A percentile compares a stretch with the other conserved stretches of the same genome.
Evolutionary conservation across 2,888 invertebrate species (phyloP).

Genomic region (Coleophora deauratella): DNA sequence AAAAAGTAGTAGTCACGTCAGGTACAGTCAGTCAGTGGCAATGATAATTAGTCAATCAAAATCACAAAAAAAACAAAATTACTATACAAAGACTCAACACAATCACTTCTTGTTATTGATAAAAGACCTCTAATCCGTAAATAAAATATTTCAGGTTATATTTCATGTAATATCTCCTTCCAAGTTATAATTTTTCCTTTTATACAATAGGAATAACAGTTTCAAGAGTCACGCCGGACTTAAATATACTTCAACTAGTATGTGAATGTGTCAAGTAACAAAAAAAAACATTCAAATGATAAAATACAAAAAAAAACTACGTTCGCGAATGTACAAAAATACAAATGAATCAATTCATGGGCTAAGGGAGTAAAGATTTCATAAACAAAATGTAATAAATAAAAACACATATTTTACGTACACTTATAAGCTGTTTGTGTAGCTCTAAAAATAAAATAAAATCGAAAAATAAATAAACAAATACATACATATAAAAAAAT

Average conservation of each 20-base stretch:
- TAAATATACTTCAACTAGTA: no score
- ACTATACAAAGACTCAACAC: slow-evolving; percentile 42
- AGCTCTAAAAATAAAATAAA: slow-evolving; percentile 19
- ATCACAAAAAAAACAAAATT: slow-evolving; percentile 7
- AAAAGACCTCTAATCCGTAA: background rate
- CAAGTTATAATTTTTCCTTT: no score
- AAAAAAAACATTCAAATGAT: slow-evolving; percentile 10
- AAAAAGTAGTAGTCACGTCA: no score
- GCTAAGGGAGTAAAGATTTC: no score
- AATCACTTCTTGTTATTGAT: slow-evolving; percentile 27
- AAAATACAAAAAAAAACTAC: slow-evolving; percentile 23
- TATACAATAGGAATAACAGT: no score
- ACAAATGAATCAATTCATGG: no score
- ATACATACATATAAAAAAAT: slow-evolving; percentile 7
- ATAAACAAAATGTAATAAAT: slow-evolving; percentile 11
- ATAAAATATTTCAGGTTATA: no score
- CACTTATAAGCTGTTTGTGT: slow-evolving; percentile 17
- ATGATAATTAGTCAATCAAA: slow-evolving; percentile 6
- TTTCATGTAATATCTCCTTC: no score
- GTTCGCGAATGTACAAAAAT: no score
- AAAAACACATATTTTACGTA: slow-evolving; percentile 17
- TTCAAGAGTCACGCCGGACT: no score
- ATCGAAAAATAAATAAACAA: slow-evolving; percentile 12
- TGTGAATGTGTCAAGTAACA: slow-evolving; percentile 45
- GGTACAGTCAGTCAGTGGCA: no score